Evolutionary conservation across 1,140 invertebrate genomes (phyloP).

Genomic region (Leptestheria dahalacensis): DNA sequence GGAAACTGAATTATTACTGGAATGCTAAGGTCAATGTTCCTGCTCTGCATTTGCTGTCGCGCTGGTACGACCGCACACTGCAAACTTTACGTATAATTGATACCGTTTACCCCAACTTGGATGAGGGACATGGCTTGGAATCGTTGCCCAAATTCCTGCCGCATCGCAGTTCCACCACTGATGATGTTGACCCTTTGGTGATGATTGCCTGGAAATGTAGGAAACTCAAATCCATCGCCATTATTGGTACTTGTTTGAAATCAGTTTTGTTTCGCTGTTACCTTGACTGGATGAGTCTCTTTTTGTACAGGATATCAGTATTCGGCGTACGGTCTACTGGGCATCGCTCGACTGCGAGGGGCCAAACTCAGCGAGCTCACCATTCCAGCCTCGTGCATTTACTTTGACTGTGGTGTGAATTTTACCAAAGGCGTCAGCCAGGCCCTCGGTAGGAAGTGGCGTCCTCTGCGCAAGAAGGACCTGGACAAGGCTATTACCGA

Average conservation of each 20-base stretch:
- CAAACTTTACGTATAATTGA: slow-evolving; percentile 54
- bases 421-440: background rate
- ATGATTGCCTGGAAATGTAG: slow-evolving; percentile 58
- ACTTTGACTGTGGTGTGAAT: slow-evolving; percentile 16
- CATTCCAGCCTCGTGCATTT: slow-evolving; percentile 41
- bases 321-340: slow-evolving; percentile 45
- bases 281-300: background rate
- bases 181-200: slow-evolving; percentile 49
- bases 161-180: slow-evolving; percentile 26
- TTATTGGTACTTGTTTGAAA: slow-evolving; percentile 33
- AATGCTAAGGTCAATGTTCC: slow-evolving; percentile 19
- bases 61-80: slow-evolving; percentile 42
- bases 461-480: background rate
- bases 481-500: background rate
- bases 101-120: slow-evolving; percentile 30
- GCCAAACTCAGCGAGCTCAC: slow-evolving; percentile 40
- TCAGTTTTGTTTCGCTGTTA: slow-evolving; percentile 19
- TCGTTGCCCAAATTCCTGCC: slow-evolving; percentile 19
- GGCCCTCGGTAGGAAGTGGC: background rate
- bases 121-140: slow-evolving; percentile 3
- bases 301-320: slow-evolving; percentile 41
- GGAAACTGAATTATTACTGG: slow-evolving; percentile 24
- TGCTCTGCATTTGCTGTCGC: slow-evolving; percentile 30
- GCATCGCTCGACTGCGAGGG: slow-evolving; percentile 47
- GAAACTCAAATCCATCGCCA: slow-evolving; percentile 45